Percentiles rank a stretch among this genome's conserved stretches.
Conservation (phyloP, 2,113 vertebrate species). For the Elaphurus davidianus region DNA sequence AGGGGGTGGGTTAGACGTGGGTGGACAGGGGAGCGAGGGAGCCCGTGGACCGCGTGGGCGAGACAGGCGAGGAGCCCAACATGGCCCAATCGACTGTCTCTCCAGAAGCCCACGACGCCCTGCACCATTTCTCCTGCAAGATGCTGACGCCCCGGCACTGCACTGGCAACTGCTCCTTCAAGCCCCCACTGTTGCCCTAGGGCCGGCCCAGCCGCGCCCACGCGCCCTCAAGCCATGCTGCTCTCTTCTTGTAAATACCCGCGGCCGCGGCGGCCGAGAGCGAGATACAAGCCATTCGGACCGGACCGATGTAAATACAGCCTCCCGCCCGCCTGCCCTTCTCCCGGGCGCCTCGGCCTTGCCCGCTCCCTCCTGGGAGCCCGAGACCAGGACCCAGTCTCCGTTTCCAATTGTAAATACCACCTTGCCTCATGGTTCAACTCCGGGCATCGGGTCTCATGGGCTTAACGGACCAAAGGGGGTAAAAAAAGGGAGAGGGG, state of each 20-base stretch:
- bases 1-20: neutral
- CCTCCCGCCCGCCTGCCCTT: slow-evolving; percentile 45
- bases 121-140: slow-evolving; percentile 97
- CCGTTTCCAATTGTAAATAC: slow-evolving; percentile 56
- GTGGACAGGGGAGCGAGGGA: neutral
- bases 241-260: slow-evolving; percentile 64
- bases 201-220: slow-evolving; percentile 67
- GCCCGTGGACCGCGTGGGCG: neutral
- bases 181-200: slow-evolving; percentile 93
- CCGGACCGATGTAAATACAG: slow-evolving; percentile 75
- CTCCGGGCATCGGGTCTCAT: slow-evolving; percentile 42
- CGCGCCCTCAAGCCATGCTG: slow-evolving; percentile 78
- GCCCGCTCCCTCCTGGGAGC: neutral
- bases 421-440: neutral
- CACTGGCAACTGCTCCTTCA: slow-evolving; percentile 94
- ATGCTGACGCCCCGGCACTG: slow-evolving; percentile 97
- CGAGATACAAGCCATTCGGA: slow-evolving; percentile 76
- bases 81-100: slow-evolving; percentile 65
- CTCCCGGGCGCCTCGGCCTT: neutral
- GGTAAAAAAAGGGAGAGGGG: neutral
- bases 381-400: neutral
- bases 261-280: slow-evolving; percentile 59
- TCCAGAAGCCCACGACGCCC: slow-evolving; percentile 93
- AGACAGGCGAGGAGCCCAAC: slow-evolving; percentile 57
- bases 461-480: slow-evolving; percentile 33